Base-by-base conservation (phyloP, 2,888 invertebrate genomes). In the Lottia gigantea region DNA sequence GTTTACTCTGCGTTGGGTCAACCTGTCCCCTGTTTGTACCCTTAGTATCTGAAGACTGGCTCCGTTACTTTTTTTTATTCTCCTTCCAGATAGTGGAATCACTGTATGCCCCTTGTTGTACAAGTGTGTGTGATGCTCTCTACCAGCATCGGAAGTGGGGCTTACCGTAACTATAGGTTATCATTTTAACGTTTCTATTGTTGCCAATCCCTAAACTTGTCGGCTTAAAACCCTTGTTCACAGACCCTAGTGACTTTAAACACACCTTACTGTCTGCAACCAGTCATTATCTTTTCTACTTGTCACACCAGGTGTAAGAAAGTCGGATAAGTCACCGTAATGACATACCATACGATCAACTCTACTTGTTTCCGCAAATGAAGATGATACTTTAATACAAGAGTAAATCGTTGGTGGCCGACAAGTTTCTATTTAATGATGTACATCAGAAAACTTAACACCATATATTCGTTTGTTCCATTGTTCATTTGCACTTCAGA, bases 301-400 rank as follows among this genome's bases (percentile, higher is more conserved):
- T 55, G 55, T 55, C 55, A 55, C 19, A 55, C 55, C 23, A 23
- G 55, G 55, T 55, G 55, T 55, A 55, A 55, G 55, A 55, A 55
- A 55, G 55, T 55, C 55, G 19, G 55, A 55, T 23, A 55, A 55
- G 55, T 55, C 55, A 55, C 19, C 55, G 55, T 55, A 55, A 55
- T 55, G 55, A 55, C 55, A 55, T 55, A 55, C 23, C 40, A 23
- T 23, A 23, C 55, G 55, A 55, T 55, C 55, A 55, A 55, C 55
- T 55, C 23, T 23, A 55, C 23, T 55, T 55, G 55, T 55, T 55
- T 55, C 55, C 55, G 23, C 23, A 55, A 19, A 55, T 23, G 55
- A 55, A 55, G 55, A 23, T 55, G 55, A 55, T 55, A 55, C 55
- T 55, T 55, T 55, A 55, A 55, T 55, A 55, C 19, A 23, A 55